Conservation (phyloP, 2,797 vertebrate species). For the Hoplostethus mediterraneus region DNA sequence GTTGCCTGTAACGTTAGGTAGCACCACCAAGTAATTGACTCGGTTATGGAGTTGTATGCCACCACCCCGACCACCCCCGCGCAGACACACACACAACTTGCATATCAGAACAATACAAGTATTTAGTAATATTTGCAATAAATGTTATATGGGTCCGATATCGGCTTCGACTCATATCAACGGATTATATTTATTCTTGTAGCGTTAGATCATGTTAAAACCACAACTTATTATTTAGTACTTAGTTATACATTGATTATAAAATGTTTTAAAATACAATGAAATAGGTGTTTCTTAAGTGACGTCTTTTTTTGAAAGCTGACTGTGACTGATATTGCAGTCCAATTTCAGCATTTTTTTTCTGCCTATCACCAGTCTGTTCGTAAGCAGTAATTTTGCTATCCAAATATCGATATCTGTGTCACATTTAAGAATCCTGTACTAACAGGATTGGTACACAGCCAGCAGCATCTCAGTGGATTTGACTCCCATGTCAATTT, state of each 20-base stretch:
- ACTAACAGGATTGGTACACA: background rate
- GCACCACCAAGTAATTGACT: background rate
- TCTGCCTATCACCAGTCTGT: background rate
- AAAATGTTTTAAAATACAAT: too few relatives aligned
- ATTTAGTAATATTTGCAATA: background rate
- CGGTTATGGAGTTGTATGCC: too few relatives aligned
- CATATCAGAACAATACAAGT: too few relatives aligned
- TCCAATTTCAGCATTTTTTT: background rate
- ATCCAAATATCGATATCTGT: background rate
- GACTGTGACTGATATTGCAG: background rate
- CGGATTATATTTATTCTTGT: background rate
- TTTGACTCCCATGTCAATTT: background rate
- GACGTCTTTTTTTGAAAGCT: background rate
- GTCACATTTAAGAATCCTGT: background rate
- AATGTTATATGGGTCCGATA: background rate
- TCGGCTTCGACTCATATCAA: background rate
- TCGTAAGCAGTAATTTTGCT: background rate
- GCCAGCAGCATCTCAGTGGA: background rate
- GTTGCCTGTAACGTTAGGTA: conserved; percentile 40
- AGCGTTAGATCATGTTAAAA: background rate
- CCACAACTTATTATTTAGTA: too few relatives aligned
- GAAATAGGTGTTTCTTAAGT: too few relatives aligned
- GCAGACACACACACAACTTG: too few relatives aligned
- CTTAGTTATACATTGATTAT: too few relatives aligned
- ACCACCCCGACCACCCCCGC: too few relatives aligned